phyloP scores from a whole-genome alignment of 2,888 invertebrate species.

The Allophyes oxyacanthae region DNA sequence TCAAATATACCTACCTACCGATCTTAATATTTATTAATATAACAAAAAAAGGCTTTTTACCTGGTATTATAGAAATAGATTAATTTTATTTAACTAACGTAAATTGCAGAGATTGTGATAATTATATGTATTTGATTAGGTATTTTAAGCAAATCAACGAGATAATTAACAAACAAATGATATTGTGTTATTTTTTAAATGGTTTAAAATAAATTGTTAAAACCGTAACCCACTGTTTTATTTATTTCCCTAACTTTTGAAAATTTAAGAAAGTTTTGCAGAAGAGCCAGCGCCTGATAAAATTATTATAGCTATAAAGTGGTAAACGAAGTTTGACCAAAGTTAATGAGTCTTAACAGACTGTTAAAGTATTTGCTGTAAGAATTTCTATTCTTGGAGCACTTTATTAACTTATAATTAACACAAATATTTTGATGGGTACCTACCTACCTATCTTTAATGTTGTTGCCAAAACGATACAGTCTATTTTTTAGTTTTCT shows the following conservation, averaged over 20 bases:
- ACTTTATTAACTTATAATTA: no score
- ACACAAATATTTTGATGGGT: no score
- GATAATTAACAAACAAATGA: slow-evolving; percentile 21
- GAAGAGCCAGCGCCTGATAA: slow-evolving; percentile 30
- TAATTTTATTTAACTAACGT: slow-evolving; percentile 20
- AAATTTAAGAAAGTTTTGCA: slow-evolving; percentile 1
- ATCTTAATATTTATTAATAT: not conserved
- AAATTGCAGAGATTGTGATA: slow-evolving; percentile 55
- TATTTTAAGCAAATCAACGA: slow-evolving; percentile 15
- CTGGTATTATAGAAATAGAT: slow-evolving; percentile 13
- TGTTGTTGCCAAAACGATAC: no score
- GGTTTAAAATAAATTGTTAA: slow-evolving; percentile 30
- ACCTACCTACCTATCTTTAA: no score
- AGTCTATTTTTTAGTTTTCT: no score
- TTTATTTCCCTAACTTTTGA: slow-evolving; percentile 1
- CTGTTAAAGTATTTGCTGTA: slow-evolving; percentile 11
- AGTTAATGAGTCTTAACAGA: slow-evolving; percentile 15
- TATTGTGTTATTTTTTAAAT: slow-evolving; percentile 16
- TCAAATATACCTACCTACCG: not conserved
- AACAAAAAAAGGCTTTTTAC: no score
- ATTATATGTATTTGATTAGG: slow-evolving; percentile 12
- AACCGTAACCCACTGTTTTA: slow-evolving; percentile 11
- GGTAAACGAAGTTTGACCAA: slow-evolving; percentile 13
- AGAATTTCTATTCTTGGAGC: slow-evolving; percentile 9
- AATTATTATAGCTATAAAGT: slow-evolving; percentile 29